phyloP scores from a whole-genome alignment of 2,888 invertebrate genomes.

The Eristalis intricaria region DNA sequence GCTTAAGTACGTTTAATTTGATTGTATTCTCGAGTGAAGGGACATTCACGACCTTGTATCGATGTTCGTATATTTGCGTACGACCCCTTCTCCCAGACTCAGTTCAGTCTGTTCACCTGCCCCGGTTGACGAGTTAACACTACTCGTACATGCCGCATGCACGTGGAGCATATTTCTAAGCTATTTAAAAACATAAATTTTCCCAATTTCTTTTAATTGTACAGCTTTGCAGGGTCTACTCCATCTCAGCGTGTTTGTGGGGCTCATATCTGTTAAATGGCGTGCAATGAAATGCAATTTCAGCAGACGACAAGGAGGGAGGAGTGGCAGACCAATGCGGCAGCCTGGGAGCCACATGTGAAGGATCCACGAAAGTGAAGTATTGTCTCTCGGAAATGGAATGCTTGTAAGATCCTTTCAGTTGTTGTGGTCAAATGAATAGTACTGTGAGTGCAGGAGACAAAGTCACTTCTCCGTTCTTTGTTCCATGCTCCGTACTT shows the following conservation, averaged over 20 bases:
- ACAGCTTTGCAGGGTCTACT: neutral
- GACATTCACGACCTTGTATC: neutral
- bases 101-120: neutral
- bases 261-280: constrained; percentile 51
- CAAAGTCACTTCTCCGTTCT: constrained; percentile 14
- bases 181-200: constrained; percentile 36
- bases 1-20: constrained; percentile 63
- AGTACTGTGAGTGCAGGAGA: constrained; percentile 53
- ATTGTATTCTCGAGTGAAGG: constrained; percentile 30
- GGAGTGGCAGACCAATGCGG: constrained; percentile 29
- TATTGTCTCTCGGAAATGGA: constrained; percentile 63
- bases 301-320: neutral
- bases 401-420: constrained; percentile 57
- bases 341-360: constrained; percentile 35
- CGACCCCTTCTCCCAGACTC: neutral
- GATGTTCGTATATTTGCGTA: neutral
- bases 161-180: neutral
- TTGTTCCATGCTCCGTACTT: neutral
- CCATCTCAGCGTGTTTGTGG: neutral
- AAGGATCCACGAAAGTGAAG: constrained; percentile 61
- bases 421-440: constrained; percentile 65
- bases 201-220: constrained; percentile 24
- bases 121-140: constrained; percentile 12
- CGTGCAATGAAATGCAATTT: constrained; percentile 49
- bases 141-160: neutral